phyloP scores from a whole-genome alignment of 2,888 invertebrate species.

The Oligia strigilis region DNA sequence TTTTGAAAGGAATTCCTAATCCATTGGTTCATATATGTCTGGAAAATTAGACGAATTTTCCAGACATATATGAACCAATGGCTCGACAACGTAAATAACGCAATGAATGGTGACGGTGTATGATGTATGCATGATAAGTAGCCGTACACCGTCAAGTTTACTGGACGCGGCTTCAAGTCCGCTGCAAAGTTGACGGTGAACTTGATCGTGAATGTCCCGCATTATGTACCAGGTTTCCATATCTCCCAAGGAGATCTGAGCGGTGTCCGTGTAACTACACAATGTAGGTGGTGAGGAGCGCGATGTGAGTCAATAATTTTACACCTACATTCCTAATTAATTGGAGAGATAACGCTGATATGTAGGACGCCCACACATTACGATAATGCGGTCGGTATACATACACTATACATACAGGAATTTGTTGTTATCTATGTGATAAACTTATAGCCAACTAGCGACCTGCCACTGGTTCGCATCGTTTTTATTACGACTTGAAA shows the following conservation, averaged over 20 bases:
- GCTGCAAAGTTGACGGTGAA: no score
- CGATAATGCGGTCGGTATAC: slow-evolving; percentile 28
- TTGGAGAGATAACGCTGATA: slow-evolving; percentile 44
- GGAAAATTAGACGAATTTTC: no score
- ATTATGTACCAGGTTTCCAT: slow-evolving; percentile 20
- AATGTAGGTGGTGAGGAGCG: slow-evolving; percentile 14
- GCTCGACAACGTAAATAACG: no score
- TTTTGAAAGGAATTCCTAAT: background rate
- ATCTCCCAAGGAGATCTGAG: slow-evolving; percentile 39
- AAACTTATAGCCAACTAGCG: slow-evolving; percentile 12
- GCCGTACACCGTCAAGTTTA: no score
- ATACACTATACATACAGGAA: slow-evolving; percentile 6
- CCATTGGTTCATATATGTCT: no score
- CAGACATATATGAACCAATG: no score
- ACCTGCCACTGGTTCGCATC: background rate
- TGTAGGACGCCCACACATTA: slow-evolving; percentile 45
- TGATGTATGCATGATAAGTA: no score
- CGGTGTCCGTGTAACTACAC: slow-evolving; percentile 19
- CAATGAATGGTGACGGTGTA: no score
- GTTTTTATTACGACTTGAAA: background rate
- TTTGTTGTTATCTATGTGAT: slow-evolving; percentile 26
- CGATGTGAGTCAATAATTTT: slow-evolving; percentile 43
- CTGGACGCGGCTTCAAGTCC: no score
- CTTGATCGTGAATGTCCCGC: no score
- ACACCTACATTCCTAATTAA: slow-evolving; percentile 56